Conservation (phyloP, 2,113 vertebrate genomes). For the Platichthys flesus region DNA sequence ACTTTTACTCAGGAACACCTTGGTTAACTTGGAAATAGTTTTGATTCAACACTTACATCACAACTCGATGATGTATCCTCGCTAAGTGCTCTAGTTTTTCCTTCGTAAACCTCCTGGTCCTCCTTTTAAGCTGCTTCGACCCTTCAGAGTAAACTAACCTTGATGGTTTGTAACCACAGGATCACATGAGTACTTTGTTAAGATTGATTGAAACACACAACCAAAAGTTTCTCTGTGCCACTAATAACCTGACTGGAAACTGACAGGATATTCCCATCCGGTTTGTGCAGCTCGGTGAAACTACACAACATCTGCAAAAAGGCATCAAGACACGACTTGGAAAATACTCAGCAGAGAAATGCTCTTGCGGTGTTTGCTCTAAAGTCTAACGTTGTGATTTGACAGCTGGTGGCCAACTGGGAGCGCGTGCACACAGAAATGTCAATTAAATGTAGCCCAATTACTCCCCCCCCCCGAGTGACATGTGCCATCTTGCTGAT, state of each 20-base stretch:
- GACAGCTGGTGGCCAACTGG: no score
- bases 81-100: conserved; percentile 4
- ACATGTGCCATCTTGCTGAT: no score
- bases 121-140: conserved; percentile 1
- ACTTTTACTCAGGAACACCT: no score
- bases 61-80: neutral
- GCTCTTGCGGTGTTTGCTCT: neutral
- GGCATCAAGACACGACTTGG: neutral
- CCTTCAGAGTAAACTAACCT: conserved; percentile 16
- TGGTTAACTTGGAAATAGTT: neutral
- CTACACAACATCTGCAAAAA: conserved; percentile 3
- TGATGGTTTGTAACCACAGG: conserved; percentile 18
- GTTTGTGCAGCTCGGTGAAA: conserved; percentile 6
- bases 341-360: neutral
- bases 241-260: conserved; percentile 39
- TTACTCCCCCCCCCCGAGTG: no score
- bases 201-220: conserved; percentile 39
- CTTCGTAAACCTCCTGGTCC: neutral
- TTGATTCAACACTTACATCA: neutral
- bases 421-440: no score
- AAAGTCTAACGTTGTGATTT: no score
- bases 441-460: no score
- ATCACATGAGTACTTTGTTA: conserved; percentile 18
- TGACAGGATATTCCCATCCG: conserved; percentile 17
- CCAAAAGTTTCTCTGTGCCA: conserved; percentile 13